A percentile compares a stretch with the other conserved stretches of the same genome.
phyloP scores from a whole-genome alignment of 2,888 invertebrate genomes.

The Eilema griseolum region DNA sequence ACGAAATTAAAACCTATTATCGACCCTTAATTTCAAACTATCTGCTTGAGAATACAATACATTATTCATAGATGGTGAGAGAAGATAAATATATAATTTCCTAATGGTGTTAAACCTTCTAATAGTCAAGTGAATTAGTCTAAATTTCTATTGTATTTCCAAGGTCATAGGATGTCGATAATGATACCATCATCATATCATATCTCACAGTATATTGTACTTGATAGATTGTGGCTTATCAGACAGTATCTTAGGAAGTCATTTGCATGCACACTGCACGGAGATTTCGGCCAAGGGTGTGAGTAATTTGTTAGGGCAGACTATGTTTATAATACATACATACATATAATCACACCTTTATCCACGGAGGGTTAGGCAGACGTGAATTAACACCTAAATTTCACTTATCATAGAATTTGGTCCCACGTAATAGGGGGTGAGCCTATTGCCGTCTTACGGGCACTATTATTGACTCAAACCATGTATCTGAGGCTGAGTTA shows the following conservation, averaged over 20 bases:
- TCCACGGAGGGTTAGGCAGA: no score
- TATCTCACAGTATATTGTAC: constrained; percentile 39
- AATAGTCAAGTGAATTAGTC: constrained; percentile 29
- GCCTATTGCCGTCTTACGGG: no score
- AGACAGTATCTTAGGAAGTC: constrained; percentile 48
- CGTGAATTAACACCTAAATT: no score
- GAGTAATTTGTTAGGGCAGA: constrained; percentile 1
- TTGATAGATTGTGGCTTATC: constrained; percentile 47
- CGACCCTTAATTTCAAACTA: background rate
- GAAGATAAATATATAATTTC: background rate
- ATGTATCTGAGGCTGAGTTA: no score
- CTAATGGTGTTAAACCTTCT: constrained; percentile 3
- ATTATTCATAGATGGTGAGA: background rate
- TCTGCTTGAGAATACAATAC: constrained; percentile 31
- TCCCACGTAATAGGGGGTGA: no score
- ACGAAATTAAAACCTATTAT: background rate
- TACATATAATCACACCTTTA: no score
- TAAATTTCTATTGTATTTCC: constrained; percentile 38
- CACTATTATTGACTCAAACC: no score
- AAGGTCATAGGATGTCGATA: constrained; percentile 54
- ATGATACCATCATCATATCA: no score
- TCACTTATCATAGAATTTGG: no score
- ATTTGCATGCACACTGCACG: constrained; percentile 38
- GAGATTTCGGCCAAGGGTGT: constrained; percentile 51
- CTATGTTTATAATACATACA: constrained; percentile 18